phyloP scores from a whole-genome alignment of 2,797 vertebrate genomes.

The Caiman crocodilus region DNA sequence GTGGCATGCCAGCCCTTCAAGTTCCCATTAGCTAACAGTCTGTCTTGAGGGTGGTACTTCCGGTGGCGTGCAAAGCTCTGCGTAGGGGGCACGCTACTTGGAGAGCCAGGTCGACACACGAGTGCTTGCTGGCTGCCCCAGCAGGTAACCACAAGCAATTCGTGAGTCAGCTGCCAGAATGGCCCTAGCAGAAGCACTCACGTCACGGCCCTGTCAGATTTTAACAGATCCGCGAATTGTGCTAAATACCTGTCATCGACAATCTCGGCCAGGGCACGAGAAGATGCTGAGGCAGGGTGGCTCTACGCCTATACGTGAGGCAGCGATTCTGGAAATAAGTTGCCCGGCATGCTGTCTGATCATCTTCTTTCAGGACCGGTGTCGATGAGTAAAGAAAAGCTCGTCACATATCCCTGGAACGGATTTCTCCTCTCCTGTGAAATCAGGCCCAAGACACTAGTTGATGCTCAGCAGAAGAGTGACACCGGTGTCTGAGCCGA shows the following conservation, averaged over 20 bases:
- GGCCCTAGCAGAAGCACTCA: too few relatives aligned
- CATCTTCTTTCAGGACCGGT: neutral
- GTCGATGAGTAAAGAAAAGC: neutral
- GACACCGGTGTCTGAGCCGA: neutral
- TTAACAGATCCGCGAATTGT: too few relatives aligned
- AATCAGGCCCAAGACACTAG: neutral
- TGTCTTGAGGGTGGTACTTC: neutral
- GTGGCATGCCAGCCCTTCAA: neutral
- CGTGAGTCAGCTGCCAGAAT: too few relatives aligned
- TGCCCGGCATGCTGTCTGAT: neutral
- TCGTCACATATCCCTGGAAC: rapidly evolving
- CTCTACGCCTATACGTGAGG: neutral
- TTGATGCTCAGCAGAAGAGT: neutral
- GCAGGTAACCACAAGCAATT: neutral
- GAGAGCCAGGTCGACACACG: neutral
- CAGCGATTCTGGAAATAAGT: neutral
- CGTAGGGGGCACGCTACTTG: neutral
- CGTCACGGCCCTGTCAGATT: too few relatives aligned
- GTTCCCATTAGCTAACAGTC: neutral
- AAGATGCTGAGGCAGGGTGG: neutral
- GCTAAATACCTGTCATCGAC: too few relatives aligned
- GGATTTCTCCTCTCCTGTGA: neutral
- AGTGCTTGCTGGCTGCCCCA: neutral
- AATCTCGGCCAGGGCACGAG: too few relatives aligned
- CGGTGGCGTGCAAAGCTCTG: neutral